Percentiles rank a stretch among this genome's conserved stretches.
These are phyloP conservation scores for Danaus plexippus DNA, from an alignment of 1,140 invertebrate species.

Conservation along the genomic window DNA sequence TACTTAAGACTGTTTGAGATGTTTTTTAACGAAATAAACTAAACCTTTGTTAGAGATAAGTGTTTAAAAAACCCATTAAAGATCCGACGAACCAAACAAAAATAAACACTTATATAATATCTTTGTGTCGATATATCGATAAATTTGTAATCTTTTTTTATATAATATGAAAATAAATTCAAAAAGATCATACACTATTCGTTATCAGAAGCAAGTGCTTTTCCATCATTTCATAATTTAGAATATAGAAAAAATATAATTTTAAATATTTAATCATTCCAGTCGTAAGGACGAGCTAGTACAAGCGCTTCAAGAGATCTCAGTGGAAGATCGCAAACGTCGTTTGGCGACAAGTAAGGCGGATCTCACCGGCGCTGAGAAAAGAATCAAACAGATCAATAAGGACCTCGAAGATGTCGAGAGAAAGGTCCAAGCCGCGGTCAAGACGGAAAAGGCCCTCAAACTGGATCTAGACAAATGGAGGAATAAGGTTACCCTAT, in stretches of 20 bases:
- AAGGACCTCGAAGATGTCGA: slow-evolving; percentile 80
- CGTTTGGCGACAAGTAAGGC: slow-evolving; percentile 87
- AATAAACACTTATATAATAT: too few species aligned
- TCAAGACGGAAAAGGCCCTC: slow-evolving; percentile 78
- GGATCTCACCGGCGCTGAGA: slow-evolving; percentile 85
- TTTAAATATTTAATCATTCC: slow-evolving; percentile 6
- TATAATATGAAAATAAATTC: too few species aligned
- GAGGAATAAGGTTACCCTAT: slow-evolving; percentile 75
- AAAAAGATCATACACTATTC: too few species aligned
- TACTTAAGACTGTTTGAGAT: too few species aligned
- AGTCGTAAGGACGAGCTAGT: slow-evolving; percentile 88
- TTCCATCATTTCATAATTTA: too few species aligned
- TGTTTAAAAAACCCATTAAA: too few species aligned
- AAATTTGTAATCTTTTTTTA: slow-evolving; percentile 4
- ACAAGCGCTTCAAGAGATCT: slow-evolving; percentile 94
- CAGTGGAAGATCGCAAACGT: slow-evolving; percentile 92
- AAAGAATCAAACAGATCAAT: slow-evolving; percentile 87
- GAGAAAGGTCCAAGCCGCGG: slow-evolving; percentile 80
- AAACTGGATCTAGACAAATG: slow-evolving; percentile 87
- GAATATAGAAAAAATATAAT: too few species aligned
- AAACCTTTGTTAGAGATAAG: too few species aligned
- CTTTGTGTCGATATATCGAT: neutral
- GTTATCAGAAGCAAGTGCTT: too few species aligned
- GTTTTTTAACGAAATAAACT: too few species aligned
- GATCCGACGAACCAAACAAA: too few species aligned